phyloP scores from a whole-genome alignment of 2,113 vertebrate genomes.

The Cebus imitator region DNA sequence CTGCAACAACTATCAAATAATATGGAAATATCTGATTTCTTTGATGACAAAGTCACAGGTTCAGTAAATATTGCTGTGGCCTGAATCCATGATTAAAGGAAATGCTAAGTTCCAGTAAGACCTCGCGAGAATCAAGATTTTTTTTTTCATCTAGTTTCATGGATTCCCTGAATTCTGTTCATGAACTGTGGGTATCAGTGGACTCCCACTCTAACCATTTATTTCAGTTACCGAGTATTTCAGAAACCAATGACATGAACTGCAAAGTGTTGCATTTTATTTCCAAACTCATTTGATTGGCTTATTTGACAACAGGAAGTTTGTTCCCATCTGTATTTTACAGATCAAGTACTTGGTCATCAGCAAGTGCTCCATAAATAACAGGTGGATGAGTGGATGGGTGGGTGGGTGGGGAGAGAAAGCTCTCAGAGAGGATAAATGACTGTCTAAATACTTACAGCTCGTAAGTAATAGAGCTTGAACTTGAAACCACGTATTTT shows the following conservation, averaged over 20 bases:
- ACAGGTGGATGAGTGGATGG: neutral
- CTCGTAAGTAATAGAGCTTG: neutral
- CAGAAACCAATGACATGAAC: neutral
- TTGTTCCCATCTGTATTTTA: constrained; percentile 17
- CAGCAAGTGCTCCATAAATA: neutral
- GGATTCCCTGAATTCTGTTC: neutral
- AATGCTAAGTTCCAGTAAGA: neutral
- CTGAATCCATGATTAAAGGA: constrained; percentile 44
- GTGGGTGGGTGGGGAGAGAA: neutral
- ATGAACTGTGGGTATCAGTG: neutral
- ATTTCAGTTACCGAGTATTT: neutral
- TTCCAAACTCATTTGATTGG: constrained; percentile 21
- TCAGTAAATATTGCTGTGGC: constrained; percentile 44
- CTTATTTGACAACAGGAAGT: neutral
- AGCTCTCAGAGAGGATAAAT: neutral
- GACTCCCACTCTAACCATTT: neutral
- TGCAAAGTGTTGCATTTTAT: neutral
- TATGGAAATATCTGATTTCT: constrained; percentile 63
- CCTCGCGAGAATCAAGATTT: neutral
- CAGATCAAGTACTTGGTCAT: constrained; percentile 7
- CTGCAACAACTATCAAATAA: constrained; percentile 35
- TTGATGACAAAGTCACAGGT: constrained; percentile 33
- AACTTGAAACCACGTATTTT: neutral
- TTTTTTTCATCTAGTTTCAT: neutral
- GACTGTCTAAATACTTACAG: neutral